phyloP scores from a whole-genome alignment of 2,888 invertebrate species.

The Polymixis lichenea region DNA sequence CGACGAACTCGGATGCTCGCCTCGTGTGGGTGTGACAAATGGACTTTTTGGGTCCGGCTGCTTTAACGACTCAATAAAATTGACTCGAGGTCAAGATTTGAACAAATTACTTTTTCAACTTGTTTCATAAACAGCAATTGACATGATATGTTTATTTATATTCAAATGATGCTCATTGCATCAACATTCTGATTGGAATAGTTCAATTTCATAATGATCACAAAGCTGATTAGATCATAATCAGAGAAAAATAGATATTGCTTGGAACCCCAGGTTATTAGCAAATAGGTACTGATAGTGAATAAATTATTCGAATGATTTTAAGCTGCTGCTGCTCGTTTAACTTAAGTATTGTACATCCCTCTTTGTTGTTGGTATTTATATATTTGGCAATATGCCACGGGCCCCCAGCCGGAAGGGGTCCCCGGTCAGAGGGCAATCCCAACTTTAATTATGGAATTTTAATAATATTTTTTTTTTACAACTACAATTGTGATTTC shows the following conservation, averaged over 20 bases:
- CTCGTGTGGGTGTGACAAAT: constrained; percentile 64
- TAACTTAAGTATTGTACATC: no score
- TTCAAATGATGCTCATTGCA: neutral
- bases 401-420: no score
- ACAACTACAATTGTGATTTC: no score
- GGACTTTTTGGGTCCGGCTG: constrained; percentile 48
- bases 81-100: constrained; percentile 57
- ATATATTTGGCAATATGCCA: no score
- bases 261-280: neutral
- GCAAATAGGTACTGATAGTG: neutral
- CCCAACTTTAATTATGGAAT: no score
- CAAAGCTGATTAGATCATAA: neutral
- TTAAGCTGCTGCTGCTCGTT: no score
- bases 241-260: neutral
- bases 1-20: constrained; percentile 54
- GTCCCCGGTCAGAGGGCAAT: no score
- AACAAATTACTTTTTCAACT: constrained; percentile 17
- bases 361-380: no score
- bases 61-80: constrained; percentile 38
- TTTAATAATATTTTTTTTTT: no score
- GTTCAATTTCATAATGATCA: neutral
- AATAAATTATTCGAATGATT: neutral
- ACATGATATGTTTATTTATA: neutral
- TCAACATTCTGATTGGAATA: neutral
- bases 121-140: constrained; percentile 1